Percentiles rank a stretch among this genome's conserved stretches.
Evolutionary conservation across 2,888 invertebrate genomes (phyloP).

Genomic region (Ctenicera cuprea): DNA sequence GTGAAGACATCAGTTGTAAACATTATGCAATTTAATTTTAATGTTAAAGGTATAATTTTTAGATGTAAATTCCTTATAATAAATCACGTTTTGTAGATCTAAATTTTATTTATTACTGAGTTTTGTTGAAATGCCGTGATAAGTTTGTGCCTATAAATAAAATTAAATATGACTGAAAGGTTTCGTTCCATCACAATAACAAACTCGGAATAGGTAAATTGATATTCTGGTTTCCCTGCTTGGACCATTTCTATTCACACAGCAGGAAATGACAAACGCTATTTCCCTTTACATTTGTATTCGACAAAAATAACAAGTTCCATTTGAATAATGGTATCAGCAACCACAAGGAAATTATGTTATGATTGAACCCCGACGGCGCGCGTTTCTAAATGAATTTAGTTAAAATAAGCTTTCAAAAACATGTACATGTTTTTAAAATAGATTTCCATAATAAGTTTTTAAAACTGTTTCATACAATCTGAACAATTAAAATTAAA

Average conservation of each 20-base stretch:
- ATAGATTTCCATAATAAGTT: too few relatives aligned
- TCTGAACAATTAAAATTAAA: too few relatives aligned
- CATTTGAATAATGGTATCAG: conserved; percentile 13
- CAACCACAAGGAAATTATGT: conserved; percentile 12
- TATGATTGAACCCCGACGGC: conserved; percentile 1
- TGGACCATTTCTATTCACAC: conserved; percentile 13
- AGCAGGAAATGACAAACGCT: conserved; percentile 19
- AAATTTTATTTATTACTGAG: too few relatives aligned
- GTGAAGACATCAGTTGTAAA: too few relatives aligned
- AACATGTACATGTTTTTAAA: too few relatives aligned
- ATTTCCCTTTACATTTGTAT: conserved; percentile 16
- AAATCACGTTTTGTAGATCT: too few relatives aligned
- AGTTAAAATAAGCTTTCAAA: not conserved
- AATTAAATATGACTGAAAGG: conserved; percentile 1
- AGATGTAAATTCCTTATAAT: too few relatives aligned
- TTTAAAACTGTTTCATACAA: too few relatives aligned
- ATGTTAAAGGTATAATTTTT: too few relatives aligned
- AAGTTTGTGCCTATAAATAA: not conserved
- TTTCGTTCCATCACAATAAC: conserved; percentile 2
- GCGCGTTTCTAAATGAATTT: conserved; percentile 4
- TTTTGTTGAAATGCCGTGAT: too few relatives aligned
- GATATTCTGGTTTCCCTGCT: conserved; percentile 20
- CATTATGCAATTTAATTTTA: too few relatives aligned
- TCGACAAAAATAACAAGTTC: conserved; percentile 22
- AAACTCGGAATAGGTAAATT: conserved; percentile 16